Conservation (phyloP, 2,113 vertebrate species). For the Brienomyrus brachyistius region DNA sequence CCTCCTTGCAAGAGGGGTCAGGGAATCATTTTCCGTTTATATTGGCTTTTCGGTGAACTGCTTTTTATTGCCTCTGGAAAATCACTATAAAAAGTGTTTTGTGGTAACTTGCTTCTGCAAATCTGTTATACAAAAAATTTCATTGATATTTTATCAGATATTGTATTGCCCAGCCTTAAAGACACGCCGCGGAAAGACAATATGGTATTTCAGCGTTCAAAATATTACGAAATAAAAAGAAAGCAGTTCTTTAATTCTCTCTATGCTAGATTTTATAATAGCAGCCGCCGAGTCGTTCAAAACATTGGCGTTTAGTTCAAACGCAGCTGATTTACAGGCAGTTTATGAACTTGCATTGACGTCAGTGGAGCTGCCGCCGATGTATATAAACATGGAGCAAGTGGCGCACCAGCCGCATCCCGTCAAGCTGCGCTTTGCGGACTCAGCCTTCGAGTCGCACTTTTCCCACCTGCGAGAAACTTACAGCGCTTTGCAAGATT, state of each 20-base stretch:
- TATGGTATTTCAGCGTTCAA: not conserved
- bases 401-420: slow-evolving; percentile 36
- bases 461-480: slow-evolving; percentile 28
- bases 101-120: not conserved
- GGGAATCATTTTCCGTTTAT: slow-evolving; percentile 2
- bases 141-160: not conserved
- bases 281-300: slow-evolving; percentile 25
- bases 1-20: slow-evolving; percentile 1
- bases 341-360: slow-evolving; percentile 63
- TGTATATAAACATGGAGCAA: slow-evolving; percentile 63
- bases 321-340: slow-evolving; percentile 52
- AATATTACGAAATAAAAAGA: not conserved
- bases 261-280: not conserved
- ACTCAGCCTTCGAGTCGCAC: slow-evolving; percentile 20
- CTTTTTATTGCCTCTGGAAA: not conserved
- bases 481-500: slow-evolving; percentile 31
- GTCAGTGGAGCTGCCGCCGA: slow-evolving; percentile 63
- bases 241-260: slow-evolving; percentile 2
- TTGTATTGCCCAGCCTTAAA: not conserved
- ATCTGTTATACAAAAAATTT: not conserved
- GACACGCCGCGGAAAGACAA: not conserved
- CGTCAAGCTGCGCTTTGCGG: slow-evolving; percentile 41
- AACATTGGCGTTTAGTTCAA: slow-evolving; percentile 28
- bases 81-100: slow-evolving; percentile 9
- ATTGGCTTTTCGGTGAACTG: slow-evolving; percentile 1